Evolutionary conservation across 2,888 invertebrate genomes (phyloP).

Genomic region (Ochlodes sylvanus): DNA sequence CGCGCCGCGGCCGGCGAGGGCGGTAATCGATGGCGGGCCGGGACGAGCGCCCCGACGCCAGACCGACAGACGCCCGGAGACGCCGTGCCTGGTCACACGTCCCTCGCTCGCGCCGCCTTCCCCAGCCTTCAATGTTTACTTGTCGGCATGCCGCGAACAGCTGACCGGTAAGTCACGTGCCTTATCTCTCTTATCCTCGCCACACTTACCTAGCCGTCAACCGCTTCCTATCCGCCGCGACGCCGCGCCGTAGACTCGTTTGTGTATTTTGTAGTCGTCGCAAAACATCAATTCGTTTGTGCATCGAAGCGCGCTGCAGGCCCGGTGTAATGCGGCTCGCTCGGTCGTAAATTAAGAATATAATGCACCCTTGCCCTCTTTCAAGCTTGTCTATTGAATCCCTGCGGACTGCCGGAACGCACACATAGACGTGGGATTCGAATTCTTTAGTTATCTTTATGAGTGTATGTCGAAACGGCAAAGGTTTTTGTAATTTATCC

Average conservation of each 20-base stretch:
- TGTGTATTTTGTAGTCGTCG: conserved; percentile 60
- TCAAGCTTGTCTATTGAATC: conserved; percentile 71
- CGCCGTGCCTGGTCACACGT: conserved; percentile 82
- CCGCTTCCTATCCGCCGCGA: conserved; percentile 48
- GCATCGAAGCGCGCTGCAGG: conserved; percentile 68
- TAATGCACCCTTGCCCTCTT: conserved; percentile 78
- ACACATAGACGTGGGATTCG: conserved; percentile 55
- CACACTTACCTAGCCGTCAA: conserved; percentile 38
- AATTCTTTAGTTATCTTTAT: conserved; percentile 79
- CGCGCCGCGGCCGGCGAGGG: conserved; percentile 77
- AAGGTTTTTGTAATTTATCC: conserved; percentile 77
- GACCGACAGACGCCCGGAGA: conserved; percentile 83
- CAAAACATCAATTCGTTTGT: conserved; percentile 58
- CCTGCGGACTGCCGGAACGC: conserved; percentile 55
- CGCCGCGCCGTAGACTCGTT: conserved; percentile 45
- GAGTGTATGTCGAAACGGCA: conserved; percentile 70
- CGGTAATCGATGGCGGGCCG: conserved; percentile 75
- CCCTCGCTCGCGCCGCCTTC: conserved; percentile 63
- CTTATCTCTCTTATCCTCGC: conserved; percentile 39
- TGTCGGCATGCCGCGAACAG: conserved; percentile 78
- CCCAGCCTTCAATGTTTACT: conserved; percentile 81
- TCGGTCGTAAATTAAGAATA: conserved; percentile 76
- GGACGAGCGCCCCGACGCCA: conserved; percentile 83
- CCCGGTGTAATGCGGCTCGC: conserved; percentile 57
- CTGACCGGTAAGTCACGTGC: conserved; percentile 85